Base-by-base conservation (phyloP, 1,140 invertebrate genomes). In the Drosophila pallidifrons region DNA sequence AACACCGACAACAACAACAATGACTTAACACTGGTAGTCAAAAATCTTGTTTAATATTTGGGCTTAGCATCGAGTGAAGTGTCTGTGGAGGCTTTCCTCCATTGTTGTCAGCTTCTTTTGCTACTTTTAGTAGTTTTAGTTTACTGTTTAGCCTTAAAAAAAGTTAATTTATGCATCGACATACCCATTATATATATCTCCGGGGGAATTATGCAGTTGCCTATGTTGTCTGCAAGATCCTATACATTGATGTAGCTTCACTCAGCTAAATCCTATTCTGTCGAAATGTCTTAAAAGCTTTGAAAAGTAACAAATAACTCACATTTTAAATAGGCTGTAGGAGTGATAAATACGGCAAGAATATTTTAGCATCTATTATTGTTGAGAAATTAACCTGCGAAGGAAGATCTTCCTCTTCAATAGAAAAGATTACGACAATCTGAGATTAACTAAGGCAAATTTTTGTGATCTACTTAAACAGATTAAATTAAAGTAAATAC, bases 11-110 rank as follows among this genome's bases (percentile, higher is more conserved):
- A 11, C 43, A 54, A 49, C 45, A 71, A 81, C 82, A 85, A 85
- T 82, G 61, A 71, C 60, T 72, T 82, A 88, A 88, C 70, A 88
- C 83, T 80, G 85, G 83, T 88, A 88, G 83, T 89, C 83, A 75
- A 88, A 86, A 88, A 78, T 88, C 83, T 81, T 77, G 81, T 83
- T 89, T 88, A 83, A 88, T 88, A 78, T 79, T 80, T 49, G 65
- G 75, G 75, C 74, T 80, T 74, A 80, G 75, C 69, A 60, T 41
- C 69, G 52, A 41, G 46, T 70, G 43, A 70, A 79, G 73, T 79
- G 54, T 38, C 67, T 51, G 16, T 38, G 5, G 49, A 57, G 60
- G 7, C 55, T 65, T 49, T 45, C 41, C 45, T 41, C 49, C 35
- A 10, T 58, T 38, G 49, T 73, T 67, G 52, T 28, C 59, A 55